These are phyloP conservation scores for Drosophila pseudoananassae DNA, from an alignment of 1,140 invertebrate genomes.

Conservation along the genomic window DNA sequence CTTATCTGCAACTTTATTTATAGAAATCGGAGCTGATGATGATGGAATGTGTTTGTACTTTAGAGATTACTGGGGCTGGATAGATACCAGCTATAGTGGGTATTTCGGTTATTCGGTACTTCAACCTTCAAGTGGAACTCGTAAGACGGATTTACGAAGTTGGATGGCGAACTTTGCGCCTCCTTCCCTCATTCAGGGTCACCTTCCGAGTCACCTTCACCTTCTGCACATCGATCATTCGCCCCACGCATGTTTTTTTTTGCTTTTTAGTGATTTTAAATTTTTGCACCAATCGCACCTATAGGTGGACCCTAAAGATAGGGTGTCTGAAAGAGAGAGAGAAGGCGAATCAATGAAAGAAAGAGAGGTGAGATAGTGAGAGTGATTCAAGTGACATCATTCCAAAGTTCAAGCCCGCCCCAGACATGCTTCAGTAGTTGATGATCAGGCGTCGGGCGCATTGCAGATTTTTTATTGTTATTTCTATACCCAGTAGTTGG, in stretches of 20 bases:
- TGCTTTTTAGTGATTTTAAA: not conserved
- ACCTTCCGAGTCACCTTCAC: conserved; percentile 54
- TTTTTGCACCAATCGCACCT: conserved; percentile 19
- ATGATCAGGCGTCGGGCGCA: conserved; percentile 7
- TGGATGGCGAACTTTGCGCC: conserved; percentile 23
- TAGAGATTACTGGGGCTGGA: conserved; percentile 20
- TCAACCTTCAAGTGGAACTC: conserved; percentile 33
- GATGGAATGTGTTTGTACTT: conserved; percentile 12
- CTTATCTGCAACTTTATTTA: conserved; percentile 42
- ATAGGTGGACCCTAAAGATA: conserved; percentile 19
- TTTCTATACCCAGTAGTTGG: not conserved
- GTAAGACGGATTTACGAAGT: conserved; percentile 10
- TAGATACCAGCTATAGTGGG: conserved; percentile 1
- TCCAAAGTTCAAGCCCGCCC: conserved; percentile 63
- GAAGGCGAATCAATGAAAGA: not conserved
- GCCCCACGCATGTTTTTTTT: conserved; percentile 30
- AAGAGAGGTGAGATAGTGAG: conserved; percentile 4
- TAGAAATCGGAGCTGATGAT: conserved; percentile 35
- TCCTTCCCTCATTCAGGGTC: conserved; percentile 20
- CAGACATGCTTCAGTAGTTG: conserved; percentile 14
- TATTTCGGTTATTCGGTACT: conserved; percentile 27
- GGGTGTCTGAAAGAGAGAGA: not conserved
- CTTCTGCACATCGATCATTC: conserved; percentile 54
- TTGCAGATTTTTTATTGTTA: conserved; percentile 2
- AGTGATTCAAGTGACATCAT: conserved; percentile 59